These are phyloP conservation scores for Aramus guarauna DNA, from an alignment of 2,113 vertebrate genomes.

Conservation along the genomic window DNA sequence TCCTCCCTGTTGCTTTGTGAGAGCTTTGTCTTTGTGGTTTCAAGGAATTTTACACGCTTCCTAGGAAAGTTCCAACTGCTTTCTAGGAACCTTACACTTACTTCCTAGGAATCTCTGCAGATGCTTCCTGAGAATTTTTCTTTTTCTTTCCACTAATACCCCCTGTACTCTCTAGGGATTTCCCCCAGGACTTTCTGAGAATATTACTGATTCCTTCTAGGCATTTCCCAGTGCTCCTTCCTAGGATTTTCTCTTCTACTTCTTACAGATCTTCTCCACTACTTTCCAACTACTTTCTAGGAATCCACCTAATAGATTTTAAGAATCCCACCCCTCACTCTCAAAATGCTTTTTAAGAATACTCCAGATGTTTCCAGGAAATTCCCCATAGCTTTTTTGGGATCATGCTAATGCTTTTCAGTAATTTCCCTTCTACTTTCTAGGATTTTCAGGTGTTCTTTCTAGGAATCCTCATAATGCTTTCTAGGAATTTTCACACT, in stretches of 20 bases:
- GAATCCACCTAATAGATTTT: background rate
- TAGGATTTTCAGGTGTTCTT: background rate
- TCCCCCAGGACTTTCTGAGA: background rate
- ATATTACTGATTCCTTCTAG: background rate
- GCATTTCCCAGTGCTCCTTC: background rate
- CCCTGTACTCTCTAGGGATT: background rate
- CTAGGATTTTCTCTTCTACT: background rate
- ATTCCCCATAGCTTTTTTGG: accelerated
- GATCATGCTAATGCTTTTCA: background rate
- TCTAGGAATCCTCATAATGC: background rate
- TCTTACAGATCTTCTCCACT: background rate
- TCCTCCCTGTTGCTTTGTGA: background rate
- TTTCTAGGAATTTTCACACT: background rate
- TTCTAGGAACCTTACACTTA: background rate
- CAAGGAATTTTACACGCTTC: background rate
- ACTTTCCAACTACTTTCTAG: background rate
- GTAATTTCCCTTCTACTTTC: background rate
- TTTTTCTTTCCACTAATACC: background rate
- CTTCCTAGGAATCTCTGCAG: background rate
- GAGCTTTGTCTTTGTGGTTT: background rate
- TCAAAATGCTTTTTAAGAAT: background rate
- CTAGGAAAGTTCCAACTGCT: background rate
- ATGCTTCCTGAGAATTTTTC: background rate
- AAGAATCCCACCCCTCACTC: background rate
- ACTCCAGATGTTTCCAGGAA: background rate